phyloP scores from a whole-genome alignment of 1,140 invertebrate genomes.

The Drosophila pachea region DNA sequence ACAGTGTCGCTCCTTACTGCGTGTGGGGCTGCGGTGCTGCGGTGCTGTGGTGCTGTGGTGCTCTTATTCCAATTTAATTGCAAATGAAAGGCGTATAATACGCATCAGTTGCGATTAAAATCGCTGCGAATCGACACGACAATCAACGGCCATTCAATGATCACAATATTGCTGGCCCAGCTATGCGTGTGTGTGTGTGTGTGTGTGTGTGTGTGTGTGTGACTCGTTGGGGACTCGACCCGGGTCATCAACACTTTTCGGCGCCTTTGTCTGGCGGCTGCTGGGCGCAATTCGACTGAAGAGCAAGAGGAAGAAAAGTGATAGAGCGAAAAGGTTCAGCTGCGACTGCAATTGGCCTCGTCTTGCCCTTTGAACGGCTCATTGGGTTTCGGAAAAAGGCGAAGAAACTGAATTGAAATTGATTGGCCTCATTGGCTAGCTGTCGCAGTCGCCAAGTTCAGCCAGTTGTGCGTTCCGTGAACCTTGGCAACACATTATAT shows the following conservation, averaged over 20 bases:
- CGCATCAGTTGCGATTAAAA: slow-evolving; percentile 66
- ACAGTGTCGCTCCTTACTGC: slow-evolving; percentile 22
- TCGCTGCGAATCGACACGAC: slow-evolving; percentile 72
- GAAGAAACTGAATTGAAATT: slow-evolving; percentile 74
- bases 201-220: slow-evolving; percentile 9
- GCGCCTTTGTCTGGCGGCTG: slow-evolving; percentile 48
- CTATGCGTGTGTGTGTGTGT: slow-evolving; percentile 3
- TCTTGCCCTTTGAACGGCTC: slow-evolving; percentile 72
- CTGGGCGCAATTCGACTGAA: not conserved
- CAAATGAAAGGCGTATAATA: slow-evolving; percentile 75
- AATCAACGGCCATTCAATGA: slow-evolving; percentile 69
- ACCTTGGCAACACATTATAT: slow-evolving; percentile 74
- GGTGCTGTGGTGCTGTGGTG: slow-evolving; percentile 13
- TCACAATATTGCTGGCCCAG: slow-evolving; percentile 50
- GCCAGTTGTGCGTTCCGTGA: slow-evolving; percentile 65
- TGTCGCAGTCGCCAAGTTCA: slow-evolving; percentile 64
- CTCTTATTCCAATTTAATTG: slow-evolving; percentile 59
- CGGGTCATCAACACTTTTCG: slow-evolving; percentile 72
- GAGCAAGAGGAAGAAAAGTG: slow-evolving; percentile 21
- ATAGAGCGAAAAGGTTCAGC: slow-evolving; percentile 52
- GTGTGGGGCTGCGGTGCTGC: slow-evolving; percentile 9
- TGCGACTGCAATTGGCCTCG: slow-evolving; percentile 64
- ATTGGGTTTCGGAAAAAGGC: slow-evolving; percentile 67
- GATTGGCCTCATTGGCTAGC: slow-evolving; percentile 69
- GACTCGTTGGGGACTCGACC: slow-evolving; percentile 10